Percentiles rank a stretch among this genome's conserved stretches.
These are phyloP conservation scores for Rynchops niger DNA, from an alignment of 2,113 vertebrate genomes.

Conservation along the genomic window DNA sequence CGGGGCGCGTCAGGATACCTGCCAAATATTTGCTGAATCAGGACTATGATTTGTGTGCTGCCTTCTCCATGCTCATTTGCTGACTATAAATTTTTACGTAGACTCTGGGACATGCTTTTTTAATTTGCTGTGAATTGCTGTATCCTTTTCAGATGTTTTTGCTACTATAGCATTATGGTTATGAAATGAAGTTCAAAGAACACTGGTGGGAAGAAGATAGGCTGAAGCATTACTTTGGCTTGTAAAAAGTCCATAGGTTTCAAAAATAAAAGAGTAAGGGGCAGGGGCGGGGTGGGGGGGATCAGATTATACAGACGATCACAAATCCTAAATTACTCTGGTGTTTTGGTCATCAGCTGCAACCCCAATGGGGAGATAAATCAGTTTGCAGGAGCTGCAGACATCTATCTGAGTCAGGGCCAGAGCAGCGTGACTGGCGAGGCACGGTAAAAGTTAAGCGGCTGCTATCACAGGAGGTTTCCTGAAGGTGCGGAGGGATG, in stretches of 20 bases:
- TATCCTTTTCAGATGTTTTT: conserved; percentile 42
- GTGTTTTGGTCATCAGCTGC: conserved; percentile 54
- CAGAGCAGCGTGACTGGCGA: conserved; percentile 25
- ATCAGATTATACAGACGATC: neutral
- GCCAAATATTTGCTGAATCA: conserved; percentile 45
- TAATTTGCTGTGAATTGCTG: neutral
- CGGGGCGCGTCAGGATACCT: neutral
- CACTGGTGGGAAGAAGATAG: neutral
- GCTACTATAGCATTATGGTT: conserved; percentile 29
- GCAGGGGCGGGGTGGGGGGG: neutral
- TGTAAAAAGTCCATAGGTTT: neutral
- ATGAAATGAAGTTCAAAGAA: conserved; percentile 42
- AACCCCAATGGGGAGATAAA: conserved; percentile 40
- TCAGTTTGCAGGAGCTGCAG: conserved; percentile 46
- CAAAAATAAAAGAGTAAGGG: conserved; percentile 1
- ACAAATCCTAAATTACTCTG: conserved; percentile 43
- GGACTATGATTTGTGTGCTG: neutral
- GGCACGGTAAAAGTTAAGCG: neutral
- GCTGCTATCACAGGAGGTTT: conserved; percentile 31
- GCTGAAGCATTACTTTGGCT: neutral
- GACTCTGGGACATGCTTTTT: conserved; percentile 12
- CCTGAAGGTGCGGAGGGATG: neutral
- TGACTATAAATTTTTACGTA: conserved; percentile 15
- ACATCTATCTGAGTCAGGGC: conserved; percentile 30
- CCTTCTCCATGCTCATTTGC: neutral